Base-by-base conservation (phyloP, 2,797 vertebrate species). In the Cetoscarus ocellatus region DNA sequence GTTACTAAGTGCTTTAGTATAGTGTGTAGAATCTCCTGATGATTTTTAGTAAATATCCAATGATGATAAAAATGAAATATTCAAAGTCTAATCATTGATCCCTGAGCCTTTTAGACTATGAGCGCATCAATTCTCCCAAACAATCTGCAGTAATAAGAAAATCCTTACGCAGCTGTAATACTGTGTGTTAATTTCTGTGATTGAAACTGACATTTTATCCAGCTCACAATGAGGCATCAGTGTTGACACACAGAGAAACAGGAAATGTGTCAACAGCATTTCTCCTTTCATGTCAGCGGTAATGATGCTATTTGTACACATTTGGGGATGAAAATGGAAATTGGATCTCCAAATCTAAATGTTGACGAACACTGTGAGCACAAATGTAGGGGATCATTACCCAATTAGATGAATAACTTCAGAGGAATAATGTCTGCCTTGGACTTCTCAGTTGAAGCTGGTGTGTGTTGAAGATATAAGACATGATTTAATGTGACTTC, bases 281-380 rank as follows among this genome's bases (percentile, higher is more conserved):
- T 57, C n/a, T 6, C 18, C 64, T 77, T 68, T 61, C 48, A 62
- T 63, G 50, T 67, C 47, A 49, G 50, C 72, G 19, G 45, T 64
- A 70, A 83, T 75, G 58, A 74, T 38, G 38, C 13, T 50, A 47
- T 79, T 56, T 71, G 80, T 70, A 87, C 85, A 86, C 74, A 82
- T 76, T 80, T 79, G 74, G 62, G 81, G 43, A 87, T 56, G 54
- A 67, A 86, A 81, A 70, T 62, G 34, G 67, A 84, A 74, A 73
- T 54, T 67, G 47, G 66, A 57, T 70, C 55, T 27, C 18, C 27
- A 27, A 36, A 61, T 75, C 59, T 71, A 50, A 81, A 63, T 50
- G 38, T 56, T 65, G 52, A 68, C 42, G 71, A 39, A 53, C 11
- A 52, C 36, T 61, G 38, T 54, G 61, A 60, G 51, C 36, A 59